A percentile compares a stretch with the other conserved stretches of the same genome.
These are phyloP conservation scores for Geopemphigus sp. DNA, from an alignment of 1,140 invertebrate species.

Conservation along the genomic window DNA sequence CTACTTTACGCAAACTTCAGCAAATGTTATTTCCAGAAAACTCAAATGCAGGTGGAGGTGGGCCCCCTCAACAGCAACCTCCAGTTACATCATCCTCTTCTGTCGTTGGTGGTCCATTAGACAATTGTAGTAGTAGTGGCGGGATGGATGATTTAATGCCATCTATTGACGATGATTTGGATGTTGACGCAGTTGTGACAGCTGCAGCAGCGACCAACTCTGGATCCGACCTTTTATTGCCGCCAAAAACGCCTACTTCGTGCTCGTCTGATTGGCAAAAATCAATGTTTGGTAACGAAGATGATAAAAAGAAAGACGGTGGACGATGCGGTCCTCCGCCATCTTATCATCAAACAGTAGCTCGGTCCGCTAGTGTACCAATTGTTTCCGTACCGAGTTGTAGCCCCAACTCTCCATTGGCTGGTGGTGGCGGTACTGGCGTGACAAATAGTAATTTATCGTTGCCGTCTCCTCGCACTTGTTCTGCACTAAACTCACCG, in stretches of 20 bases:
- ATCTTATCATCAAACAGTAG: constrained; percentile 73
- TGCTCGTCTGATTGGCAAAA: constrained; percentile 53
- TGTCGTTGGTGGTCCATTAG: constrained; percentile 55
- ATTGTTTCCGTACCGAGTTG: constrained; percentile 69
- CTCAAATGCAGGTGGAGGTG: constrained; percentile 56
- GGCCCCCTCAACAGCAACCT: constrained; percentile 54
- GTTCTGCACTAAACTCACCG: constrained; percentile 69
- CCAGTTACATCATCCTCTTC: constrained; percentile 55
- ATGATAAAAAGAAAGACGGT: constrained; percentile 55
- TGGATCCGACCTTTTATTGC: constrained; percentile 20
- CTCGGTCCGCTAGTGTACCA: constrained; percentile 78
- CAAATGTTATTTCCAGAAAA: constrained; percentile 72
- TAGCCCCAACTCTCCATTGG: constrained; percentile 65
- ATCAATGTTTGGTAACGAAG: constrained; percentile 69
- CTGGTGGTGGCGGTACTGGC: constrained; percentile 54
- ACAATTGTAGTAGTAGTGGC: constrained; percentile 55
- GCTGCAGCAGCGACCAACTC: constrained; percentile 11
- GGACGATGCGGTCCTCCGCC: constrained; percentile 73
- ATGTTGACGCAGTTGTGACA: constrained; percentile 43
- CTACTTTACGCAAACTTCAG: constrained; percentile 87
- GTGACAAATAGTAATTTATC: constrained; percentile 71
- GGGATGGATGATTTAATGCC: constrained; percentile 57
- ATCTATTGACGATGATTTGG: constrained; percentile 39
- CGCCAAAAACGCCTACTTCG: constrained; percentile 34
- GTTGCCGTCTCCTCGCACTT: constrained; percentile 67